phyloP scores from a whole-genome alignment of 92 coral and sea anemone species.

The Scolanthus callimorphus region DNA sequence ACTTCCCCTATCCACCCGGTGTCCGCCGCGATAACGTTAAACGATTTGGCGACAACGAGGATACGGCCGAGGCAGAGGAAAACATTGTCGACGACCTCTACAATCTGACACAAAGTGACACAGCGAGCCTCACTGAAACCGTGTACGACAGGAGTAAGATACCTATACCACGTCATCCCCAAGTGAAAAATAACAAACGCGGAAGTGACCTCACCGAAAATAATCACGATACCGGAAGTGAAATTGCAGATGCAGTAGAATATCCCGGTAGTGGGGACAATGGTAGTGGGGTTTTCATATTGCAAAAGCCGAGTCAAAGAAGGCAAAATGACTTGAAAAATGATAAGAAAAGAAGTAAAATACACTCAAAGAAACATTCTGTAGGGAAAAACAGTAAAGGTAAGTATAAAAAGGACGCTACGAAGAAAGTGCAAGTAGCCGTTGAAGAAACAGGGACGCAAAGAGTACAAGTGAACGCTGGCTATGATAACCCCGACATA shows the following conservation, averaged over 20 bases:
- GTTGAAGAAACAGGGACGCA: conserved; percentile 88
- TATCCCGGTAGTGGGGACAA: conserved; percentile 21
- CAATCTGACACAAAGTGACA: conserved; percentile 80
- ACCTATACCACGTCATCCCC: conserved; percentile 33
- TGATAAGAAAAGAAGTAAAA: conserved; percentile 17
- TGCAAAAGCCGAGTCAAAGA: conserved; percentile 18
- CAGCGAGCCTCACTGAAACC: conserved; percentile 79
- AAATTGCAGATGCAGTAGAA: conserved; percentile 11
- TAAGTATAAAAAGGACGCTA: conserved; percentile 46
- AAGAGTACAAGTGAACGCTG: conserved; percentile 97
- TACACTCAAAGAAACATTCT: conserved; percentile 27
- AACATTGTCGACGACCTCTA: conserved; percentile 78
- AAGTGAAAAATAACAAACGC: conserved; percentile 9
- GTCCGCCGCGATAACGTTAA: conserved; percentile 87
- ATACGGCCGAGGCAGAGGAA: conserved; percentile 60
- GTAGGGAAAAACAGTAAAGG: conserved; percentile 31
- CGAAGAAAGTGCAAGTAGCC: conserved; percentile 93
- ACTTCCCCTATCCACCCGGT: conserved; percentile 98
- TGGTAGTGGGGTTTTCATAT: conserved; percentile 23
- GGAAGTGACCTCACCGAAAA: conserved; percentile 11
- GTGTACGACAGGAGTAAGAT: conserved; percentile 75
- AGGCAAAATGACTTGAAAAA: conserved; percentile 23
- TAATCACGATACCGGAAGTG: conserved; percentile 20
- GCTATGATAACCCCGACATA: conserved; percentile 95
- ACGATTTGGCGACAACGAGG: conserved; percentile 31